These are phyloP conservation scores for Amblyteles armatorius DNA, from an alignment of 2,888 invertebrate species.

Conservation along the genomic window DNA sequence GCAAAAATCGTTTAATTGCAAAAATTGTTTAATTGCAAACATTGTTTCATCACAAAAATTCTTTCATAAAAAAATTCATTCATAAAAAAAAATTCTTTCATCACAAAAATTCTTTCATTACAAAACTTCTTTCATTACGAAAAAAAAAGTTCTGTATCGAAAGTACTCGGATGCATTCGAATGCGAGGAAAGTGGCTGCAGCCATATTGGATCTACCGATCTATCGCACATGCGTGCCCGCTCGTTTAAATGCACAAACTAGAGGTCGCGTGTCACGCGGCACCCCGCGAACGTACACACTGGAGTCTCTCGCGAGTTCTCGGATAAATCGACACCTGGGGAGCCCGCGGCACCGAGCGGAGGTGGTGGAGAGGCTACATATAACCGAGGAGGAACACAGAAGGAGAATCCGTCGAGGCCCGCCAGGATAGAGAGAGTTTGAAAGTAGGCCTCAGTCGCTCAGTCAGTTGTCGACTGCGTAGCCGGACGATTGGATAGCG, in stretches of 20 bases:
- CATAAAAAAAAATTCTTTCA: no score
- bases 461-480: constrained; percentile 83
- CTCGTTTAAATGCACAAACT: neutral
- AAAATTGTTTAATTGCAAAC: no score
- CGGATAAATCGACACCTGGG: constrained; percentile 23
- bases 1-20: no score
- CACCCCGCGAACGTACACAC: constrained; percentile 1
- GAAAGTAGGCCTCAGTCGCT: constrained; percentile 83
- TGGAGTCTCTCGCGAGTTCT: neutral
- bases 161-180: constrained; percentile 8
- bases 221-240: neutral
- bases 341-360: neutral
- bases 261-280: constrained; percentile 11
- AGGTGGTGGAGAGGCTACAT: constrained; percentile 63
- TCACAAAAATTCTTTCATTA: no score
- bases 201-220: neutral
- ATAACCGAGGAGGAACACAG: constrained; percentile 65
- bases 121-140: no score
- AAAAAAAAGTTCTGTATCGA: constrained; percentile 7
- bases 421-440: constrained; percentile 81
- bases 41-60: no score
- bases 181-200: constrained; percentile 32
- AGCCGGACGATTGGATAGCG: constrained; percentile 80
- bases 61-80: no score
- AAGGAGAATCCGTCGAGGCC: constrained; percentile 73